phyloP scores from a whole-genome alignment of 2,113 vertebrate genomes.

The Gymnorhina tibicen region DNA sequence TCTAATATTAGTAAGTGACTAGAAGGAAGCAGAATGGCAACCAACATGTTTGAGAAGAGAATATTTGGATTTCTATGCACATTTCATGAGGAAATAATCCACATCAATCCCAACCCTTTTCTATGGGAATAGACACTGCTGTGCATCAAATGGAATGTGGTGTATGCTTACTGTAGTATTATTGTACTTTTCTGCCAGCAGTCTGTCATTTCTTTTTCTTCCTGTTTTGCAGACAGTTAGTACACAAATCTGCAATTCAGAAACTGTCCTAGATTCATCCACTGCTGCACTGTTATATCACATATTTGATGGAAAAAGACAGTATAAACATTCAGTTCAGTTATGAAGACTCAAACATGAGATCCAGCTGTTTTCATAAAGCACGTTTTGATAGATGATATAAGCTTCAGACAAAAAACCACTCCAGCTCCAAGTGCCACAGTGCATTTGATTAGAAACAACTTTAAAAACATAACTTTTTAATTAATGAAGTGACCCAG shows the following conservation, averaged over 20 bases:
- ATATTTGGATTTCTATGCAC: neutral
- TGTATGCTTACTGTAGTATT: neutral
- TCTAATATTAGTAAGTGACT: slow-evolving; percentile 13
- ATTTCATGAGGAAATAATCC: neutral
- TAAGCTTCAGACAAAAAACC: neutral
- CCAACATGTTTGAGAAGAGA: neutral
- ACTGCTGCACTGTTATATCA: slow-evolving; percentile 34
- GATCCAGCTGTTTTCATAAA: slow-evolving; percentile 10
- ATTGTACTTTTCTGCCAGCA: neutral
- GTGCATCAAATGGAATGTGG: neutral
- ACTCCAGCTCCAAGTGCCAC: neutral
- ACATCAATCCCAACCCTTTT: neutral
- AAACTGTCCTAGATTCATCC: slow-evolving; percentile 24
- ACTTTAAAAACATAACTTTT: neutral
- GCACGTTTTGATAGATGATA: neutral
- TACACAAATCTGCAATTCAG: slow-evolving; percentile 32
- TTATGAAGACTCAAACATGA: neutral
- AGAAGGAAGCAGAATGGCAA: slow-evolving; percentile 5
- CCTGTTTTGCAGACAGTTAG: neutral
- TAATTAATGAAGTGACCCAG: neutral
- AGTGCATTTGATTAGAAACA: neutral
- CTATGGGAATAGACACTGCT: neutral
- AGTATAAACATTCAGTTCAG: neutral
- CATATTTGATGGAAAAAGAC: slow-evolving; percentile 42
- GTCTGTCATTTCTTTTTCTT: slow-evolving; percentile 31